Evolutionary conservation across 2,888 invertebrate genomes (phyloP).

Genomic region (Frankliniella fusca): DNA sequence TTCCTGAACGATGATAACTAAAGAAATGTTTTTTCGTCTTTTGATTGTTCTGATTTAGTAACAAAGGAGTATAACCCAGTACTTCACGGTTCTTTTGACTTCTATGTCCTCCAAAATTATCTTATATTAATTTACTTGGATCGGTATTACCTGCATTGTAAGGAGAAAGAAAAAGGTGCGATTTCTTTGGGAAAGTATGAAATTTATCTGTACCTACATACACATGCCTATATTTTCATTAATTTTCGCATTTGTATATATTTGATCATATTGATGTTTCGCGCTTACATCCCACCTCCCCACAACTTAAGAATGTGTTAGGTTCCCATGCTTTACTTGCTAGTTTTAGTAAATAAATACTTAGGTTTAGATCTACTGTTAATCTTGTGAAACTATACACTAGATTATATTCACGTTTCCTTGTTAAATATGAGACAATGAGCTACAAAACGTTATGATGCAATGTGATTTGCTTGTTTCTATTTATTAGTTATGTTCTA

Average conservation of each 20-base stretch:
- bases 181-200: not conserved
- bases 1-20: not conserved
- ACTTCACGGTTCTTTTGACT: not conserved
- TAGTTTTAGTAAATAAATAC: not conserved
- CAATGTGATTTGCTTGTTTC: slow-evolving; percentile 25
- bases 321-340: slow-evolving; percentile 15
- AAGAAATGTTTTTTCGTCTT: slow-evolving; percentile 9
- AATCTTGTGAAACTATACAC: slow-evolving; percentile 19
- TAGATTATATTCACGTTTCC: slow-evolving; percentile 26
- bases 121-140: not conserved
- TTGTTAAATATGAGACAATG: slow-evolving; percentile 23
- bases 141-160: not conserved
- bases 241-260: slow-evolving; percentile 22
- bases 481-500: slow-evolving; percentile 10
- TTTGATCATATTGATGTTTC: slow-evolving; percentile 14
- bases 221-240: slow-evolving; percentile 26
- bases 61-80: not conserved
- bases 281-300: slow-evolving; percentile 2
- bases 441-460: slow-evolving; percentile 22
- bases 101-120: not conserved
- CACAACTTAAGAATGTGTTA: slow-evolving; percentile 15
- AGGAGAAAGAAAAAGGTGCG: not conserved
- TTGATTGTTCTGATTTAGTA: not conserved
- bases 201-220: slow-evolving; percentile 20
- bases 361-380: not conserved